Evolutionary conservation across 2,888 invertebrate species (phyloP).

Genomic region (Tipula helvola): DNA sequence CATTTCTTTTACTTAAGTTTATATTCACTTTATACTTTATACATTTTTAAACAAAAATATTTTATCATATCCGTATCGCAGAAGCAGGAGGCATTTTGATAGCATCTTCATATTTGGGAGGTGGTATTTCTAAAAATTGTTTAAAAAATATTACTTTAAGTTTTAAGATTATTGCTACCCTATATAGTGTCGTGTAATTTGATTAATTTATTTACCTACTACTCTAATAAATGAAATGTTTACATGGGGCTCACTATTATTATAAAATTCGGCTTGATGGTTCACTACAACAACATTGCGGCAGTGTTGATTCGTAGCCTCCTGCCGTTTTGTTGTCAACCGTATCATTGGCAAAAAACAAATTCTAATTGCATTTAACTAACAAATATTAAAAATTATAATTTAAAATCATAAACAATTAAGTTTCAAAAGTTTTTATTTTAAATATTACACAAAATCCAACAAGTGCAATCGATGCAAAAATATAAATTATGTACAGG

Average conservation of each 20-base stretch:
- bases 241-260: not conserved
- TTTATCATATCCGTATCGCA: not conserved
- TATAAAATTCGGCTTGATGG: not conserved
- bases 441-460: not conserved
- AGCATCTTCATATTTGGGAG: not conserved
- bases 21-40: not conserved
- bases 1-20: no score
- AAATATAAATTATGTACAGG: not conserved
- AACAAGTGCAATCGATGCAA: not conserved
- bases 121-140: not conserved
- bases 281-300: not conserved
- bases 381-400: not conserved
- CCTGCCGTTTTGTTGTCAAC: not conserved
- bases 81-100: not conserved
- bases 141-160: not conserved
- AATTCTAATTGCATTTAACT: not conserved
- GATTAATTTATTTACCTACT: not conserved
- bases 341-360: not conserved
- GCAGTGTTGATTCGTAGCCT: not conserved
- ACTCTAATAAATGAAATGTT: not conserved
- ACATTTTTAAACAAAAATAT: not conserved
- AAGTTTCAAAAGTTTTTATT: not conserved
- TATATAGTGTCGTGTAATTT: not conserved
- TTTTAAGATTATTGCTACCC: not conserved
- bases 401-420: not conserved